These are phyloP conservation scores for Atrichornis clamosus DNA, from an alignment of 2,113 vertebrate species.

Conservation along the genomic window DNA sequence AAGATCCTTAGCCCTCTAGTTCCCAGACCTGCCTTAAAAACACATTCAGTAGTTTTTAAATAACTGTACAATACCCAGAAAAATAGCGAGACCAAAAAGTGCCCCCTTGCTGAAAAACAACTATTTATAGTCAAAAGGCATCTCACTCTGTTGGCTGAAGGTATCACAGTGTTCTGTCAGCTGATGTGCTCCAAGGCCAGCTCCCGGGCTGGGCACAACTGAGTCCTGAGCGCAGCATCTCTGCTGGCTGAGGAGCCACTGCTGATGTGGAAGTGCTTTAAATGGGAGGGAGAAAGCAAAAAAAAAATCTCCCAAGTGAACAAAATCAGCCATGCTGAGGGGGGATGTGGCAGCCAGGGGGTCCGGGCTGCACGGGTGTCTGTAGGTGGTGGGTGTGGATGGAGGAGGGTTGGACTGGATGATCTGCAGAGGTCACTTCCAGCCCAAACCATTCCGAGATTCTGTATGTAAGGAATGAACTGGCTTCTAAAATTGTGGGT, in stretches of 20 bases:
- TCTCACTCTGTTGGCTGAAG: not conserved
- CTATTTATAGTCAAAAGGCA: slow-evolving; percentile 32
- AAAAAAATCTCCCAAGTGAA: not conserved
- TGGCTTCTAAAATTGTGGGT: rapidly evolving
- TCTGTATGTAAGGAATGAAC: rapidly evolving
- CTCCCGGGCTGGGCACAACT: rapidly evolving
- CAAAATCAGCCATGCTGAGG: rapidly evolving
- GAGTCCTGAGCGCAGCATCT: not conserved
- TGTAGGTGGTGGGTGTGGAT: rapidly evolving
- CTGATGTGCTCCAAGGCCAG: not conserved
- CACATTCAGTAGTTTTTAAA: not conserved
- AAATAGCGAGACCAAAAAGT: slow-evolving; percentile 6
- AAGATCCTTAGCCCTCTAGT: not conserved
- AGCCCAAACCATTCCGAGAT: not conserved
- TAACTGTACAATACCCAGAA: not conserved
- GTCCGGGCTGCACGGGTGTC: not conserved
- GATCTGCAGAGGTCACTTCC: not conserved
- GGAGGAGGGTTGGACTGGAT: not conserved
- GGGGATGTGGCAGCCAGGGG: rapidly evolving
- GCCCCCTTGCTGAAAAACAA: slow-evolving; percentile 1
- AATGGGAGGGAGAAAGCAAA: not conserved
- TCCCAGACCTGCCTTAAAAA: not conserved
- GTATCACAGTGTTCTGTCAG: slow-evolving; percentile 55
- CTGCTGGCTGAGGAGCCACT: not conserved
- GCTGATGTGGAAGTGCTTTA: not conserved